phyloP scores from a whole-genome alignment of 2,797 vertebrate species.

The Xerus rutilus region DNA sequence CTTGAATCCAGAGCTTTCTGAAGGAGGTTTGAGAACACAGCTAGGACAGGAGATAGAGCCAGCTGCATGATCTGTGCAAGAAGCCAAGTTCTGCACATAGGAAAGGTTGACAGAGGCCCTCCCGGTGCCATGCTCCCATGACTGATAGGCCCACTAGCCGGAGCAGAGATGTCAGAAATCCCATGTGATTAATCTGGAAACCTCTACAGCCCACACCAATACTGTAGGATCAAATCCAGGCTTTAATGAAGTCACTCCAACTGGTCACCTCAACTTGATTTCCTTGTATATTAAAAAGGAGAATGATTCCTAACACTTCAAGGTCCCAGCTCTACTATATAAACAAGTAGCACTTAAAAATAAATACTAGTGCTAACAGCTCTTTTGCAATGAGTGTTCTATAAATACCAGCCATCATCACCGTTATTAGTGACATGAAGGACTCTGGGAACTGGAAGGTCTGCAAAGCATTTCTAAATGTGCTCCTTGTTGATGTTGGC shows the following conservation, averaged over 20 bases:
- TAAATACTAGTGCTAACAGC: neutral
- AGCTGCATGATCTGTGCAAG: neutral
- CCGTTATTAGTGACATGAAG: rapidly evolving
- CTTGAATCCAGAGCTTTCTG: neutral
- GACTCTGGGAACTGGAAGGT: neutral
- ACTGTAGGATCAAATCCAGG: neutral
- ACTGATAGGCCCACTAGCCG: neutral
- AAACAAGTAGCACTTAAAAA: conserved; percentile 27
- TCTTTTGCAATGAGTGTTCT: neutral
- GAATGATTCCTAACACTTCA: neutral
- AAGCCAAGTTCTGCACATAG: neutral
- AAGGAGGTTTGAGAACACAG: neutral
- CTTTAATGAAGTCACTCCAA: neutral
- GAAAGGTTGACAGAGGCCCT: neutral
- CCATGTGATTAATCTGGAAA: neutral
- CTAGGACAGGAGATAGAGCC: neutral
- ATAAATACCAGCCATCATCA: neutral
- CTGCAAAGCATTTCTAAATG: conserved; percentile 63
- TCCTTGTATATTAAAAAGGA: neutral
- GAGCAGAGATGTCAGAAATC: neutral
- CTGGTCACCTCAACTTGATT: neutral
- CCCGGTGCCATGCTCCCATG: neutral
- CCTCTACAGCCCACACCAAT: neutral
- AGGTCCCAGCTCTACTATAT: neutral
- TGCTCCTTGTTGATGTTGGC: neutral